Percentiles rank a stretch among this genome's conserved stretches.
Evolutionary conservation across 2,888 invertebrate genomes (phyloP).

Genomic region (Brachylomia viminalis): DNA sequence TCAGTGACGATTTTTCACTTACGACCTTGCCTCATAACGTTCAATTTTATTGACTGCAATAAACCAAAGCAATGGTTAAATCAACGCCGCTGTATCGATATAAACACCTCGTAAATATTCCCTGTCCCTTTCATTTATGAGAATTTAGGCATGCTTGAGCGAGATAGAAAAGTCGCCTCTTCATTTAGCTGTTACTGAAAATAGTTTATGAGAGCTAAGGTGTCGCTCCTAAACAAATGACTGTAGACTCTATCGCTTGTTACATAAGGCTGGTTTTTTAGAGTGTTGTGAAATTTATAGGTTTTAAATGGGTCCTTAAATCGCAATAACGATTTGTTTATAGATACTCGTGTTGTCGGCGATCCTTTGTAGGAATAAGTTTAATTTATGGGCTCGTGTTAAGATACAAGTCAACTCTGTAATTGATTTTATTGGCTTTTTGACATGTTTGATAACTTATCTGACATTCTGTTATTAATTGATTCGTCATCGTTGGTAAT

Average conservation of each 20-base stretch:
- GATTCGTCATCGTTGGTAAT: slow-evolving; percentile 46
- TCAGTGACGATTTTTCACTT: slow-evolving; percentile 86
- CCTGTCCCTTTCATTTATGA: slow-evolving; percentile 73
- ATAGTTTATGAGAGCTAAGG: slow-evolving; percentile 89
- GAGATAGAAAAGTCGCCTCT: slow-evolving; percentile 77
- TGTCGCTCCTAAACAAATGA: slow-evolving; percentile 63
- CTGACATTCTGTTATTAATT: slow-evolving; percentile 56
- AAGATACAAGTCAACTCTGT: slow-evolving; percentile 68
- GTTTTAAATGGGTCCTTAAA: slow-evolving; percentile 90
- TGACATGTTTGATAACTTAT: slow-evolving; percentile 69
- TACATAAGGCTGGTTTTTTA: slow-evolving; percentile 65
- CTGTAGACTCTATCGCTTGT: slow-evolving; percentile 70
- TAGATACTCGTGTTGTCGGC: slow-evolving; percentile 81
- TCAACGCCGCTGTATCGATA: slow-evolving; percentile 89
- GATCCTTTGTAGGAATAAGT: slow-evolving; percentile 79
- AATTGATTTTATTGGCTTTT: slow-evolving; percentile 75
- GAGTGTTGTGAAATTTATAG: slow-evolving; percentile 81
- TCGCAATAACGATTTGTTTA: slow-evolving; percentile 90
- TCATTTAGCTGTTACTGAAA: slow-evolving; percentile 87
- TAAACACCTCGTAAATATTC: slow-evolving; percentile 89
- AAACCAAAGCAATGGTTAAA: slow-evolving; percentile 90
- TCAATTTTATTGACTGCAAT: slow-evolving; percentile 90
- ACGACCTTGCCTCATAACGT: slow-evolving; percentile 90
- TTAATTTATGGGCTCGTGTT: slow-evolving; percentile 78
- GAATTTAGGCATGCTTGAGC: slow-evolving; percentile 64